Evolutionary conservation across 2,113 vertebrate genomes (phyloP), one percentile per base, ranked within the genome.

Genomic region (Ptyas mucosa): DNA sequence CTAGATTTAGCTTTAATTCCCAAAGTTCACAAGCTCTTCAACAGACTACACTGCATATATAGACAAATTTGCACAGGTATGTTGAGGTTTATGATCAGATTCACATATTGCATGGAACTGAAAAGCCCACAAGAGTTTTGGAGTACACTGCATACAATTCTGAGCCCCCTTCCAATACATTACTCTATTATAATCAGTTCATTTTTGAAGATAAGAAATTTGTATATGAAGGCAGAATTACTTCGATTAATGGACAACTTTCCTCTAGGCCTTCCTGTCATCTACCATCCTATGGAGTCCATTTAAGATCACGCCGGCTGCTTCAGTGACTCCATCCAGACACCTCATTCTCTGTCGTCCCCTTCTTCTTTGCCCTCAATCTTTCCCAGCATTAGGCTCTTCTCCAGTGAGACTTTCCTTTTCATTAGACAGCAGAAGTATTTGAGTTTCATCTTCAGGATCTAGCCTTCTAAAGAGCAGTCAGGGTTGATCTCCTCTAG

Each of bases 1-100:
- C 92, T 49, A 93, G 92, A 90, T 96, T 92, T 29, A 85, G 86
- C 89, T 90, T 58, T 91, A 92, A 52, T 23, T 61, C 94, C n/a
- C 87, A 52, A 12, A 0, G 20, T 89, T 69, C 18, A 94, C 26
- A 49, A 18, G 88, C 61, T 57, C 81, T 49, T 87, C 54, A 88
- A 51, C 5, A 92, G 64, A 15, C 90, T 43, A 92, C 92, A 69
- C 90, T 89, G 43, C 61, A 61, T 20, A 29, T 26, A 29, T 81
- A 43, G 34, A 81, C 7, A 81, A 21, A 43, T 49, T n/a, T 34
- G 39, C 75, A 61, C 43, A 52, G 11, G 69, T 51, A 21, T 34
- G 51, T 52, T 20, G 11, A 61, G n/a, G 26, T 94, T 89, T 55
- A 95, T 93, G 95, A 69, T 75, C 8, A 0, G 81, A 92, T 14